phyloP scores from a whole-genome alignment of 2,113 vertebrate species.

The Salvator merianae region DNA sequence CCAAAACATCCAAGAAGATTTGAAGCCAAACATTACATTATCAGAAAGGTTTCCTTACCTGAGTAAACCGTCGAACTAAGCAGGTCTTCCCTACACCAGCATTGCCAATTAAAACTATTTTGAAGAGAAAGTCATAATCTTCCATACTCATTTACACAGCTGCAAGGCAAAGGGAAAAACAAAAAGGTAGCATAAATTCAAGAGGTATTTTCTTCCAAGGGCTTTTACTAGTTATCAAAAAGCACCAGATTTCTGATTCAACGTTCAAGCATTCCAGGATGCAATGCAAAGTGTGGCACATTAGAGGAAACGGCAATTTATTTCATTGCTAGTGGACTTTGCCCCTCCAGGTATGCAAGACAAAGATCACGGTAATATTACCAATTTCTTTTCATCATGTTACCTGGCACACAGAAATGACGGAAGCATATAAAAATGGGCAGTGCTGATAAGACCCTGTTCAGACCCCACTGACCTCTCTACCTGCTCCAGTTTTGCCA shows the following conservation, averaged over 20 bases:
- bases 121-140: constrained; percentile 99
- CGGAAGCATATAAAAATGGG: background rate
- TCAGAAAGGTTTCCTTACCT: constrained; percentile 77
- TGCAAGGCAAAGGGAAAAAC: constrained; percentile 62
- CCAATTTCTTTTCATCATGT: constrained; percentile 18
- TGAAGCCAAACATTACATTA: background rate
- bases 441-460: too few species aligned
- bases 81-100: constrained; percentile 99
- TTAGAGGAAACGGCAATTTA: constrained; percentile 4
- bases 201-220: background rate
- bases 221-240: background rate
- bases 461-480: background rate
- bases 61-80: constrained; percentile 96
- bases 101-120: constrained; percentile 99
- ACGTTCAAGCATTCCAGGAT: background rate
- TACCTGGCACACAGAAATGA: background rate
- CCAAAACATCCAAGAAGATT: background rate
- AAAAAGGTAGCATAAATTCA: fast-evolving
- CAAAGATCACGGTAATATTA: constrained; percentile 23
- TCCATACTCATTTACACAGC: constrained; percentile 97
- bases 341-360: constrained; percentile 62
- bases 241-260: too few species aligned
- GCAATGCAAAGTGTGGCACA: background rate
- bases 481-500: background rate
- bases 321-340: constrained; percentile 58